Percentiles rank a stretch among this genome's conserved stretches.
Conservation (phyloP, 2,113 vertebrate genomes). For the Cavia aperea region DNA sequence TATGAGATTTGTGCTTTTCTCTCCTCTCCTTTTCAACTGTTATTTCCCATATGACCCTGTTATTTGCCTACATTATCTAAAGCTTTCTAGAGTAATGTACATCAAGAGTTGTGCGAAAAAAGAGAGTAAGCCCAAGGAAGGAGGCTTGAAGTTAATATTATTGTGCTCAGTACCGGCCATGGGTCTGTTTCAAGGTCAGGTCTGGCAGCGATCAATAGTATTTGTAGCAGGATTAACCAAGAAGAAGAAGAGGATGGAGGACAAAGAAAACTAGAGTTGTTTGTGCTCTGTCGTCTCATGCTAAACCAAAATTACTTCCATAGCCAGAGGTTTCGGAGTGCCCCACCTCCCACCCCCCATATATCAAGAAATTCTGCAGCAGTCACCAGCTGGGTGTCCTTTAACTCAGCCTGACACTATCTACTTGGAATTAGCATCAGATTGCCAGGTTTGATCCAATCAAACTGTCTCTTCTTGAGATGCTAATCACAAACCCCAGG, state of each 20-base stretch:
- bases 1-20: background rate
- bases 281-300: background rate
- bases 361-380: background rate
- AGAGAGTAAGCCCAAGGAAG: background rate
- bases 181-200: background rate
- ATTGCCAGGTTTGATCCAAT: background rate
- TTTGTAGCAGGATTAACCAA: background rate
- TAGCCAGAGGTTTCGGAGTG: background rate
- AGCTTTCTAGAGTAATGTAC: background rate
- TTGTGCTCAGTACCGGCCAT: background rate
- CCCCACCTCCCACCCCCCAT: accelerated
- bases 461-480: background rate
- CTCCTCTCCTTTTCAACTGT: background rate
- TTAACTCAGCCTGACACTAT: background rate
- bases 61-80: background rate
- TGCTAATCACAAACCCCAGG: background rate
- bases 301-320: background rate
- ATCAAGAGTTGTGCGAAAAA: background rate
- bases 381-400: background rate
- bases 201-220: background rate
- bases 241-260: background rate
- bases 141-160: background rate
- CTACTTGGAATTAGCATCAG: background rate
- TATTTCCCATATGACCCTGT: background rate
- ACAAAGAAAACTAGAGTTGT: background rate